Conservation (phyloP, 2,888 invertebrate species). For the Yponomeuta sedellus region DNA sequence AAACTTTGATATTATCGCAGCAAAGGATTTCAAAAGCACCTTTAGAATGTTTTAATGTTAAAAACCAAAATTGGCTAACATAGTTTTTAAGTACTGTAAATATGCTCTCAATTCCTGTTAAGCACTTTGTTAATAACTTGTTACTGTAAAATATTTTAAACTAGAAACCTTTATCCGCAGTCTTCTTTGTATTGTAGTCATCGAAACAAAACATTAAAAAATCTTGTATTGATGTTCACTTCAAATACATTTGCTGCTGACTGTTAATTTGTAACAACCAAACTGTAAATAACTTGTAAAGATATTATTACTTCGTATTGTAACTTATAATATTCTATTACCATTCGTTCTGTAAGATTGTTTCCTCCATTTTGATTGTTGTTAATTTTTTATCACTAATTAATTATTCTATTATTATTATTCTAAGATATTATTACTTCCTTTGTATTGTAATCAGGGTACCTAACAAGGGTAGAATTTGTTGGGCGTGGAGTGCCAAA, state of each 20-base stretch:
- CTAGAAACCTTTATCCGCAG: slow-evolving; percentile 51
- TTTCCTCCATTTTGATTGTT: slow-evolving; percentile 60
- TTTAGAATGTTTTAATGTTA: slow-evolving; percentile 15
- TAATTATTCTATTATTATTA: slow-evolving; percentile 39
- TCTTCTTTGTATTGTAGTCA: slow-evolving; percentile 45
- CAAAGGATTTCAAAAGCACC: slow-evolving; percentile 11
- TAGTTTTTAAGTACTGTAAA: slow-evolving; percentile 35
- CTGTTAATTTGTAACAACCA: slow-evolving; percentile 63
- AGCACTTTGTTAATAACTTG: slow-evolving; percentile 60
- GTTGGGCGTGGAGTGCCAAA: not conserved
- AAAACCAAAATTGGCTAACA: slow-evolving; percentile 34
- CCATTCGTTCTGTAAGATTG: slow-evolving; percentile 73
- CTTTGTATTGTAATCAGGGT: slow-evolving; percentile 28
- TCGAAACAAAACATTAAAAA: not conserved
- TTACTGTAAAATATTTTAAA: slow-evolving; percentile 56
- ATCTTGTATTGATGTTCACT: not conserved
- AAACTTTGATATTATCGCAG: not conserved
- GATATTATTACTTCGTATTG: slow-evolving; percentile 62
- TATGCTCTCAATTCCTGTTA: slow-evolving; percentile 45
- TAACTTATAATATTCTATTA: slow-evolving; percentile 68
- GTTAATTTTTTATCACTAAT: slow-evolving; percentile 56
- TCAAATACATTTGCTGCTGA: not conserved
- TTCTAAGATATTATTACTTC: slow-evolving; percentile 28
- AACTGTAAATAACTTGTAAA: slow-evolving; percentile 74
- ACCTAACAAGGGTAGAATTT: slow-evolving; percentile 17